A percentile compares a stretch with the other conserved stretches of the same genome.
Evolutionary conservation across 2,113 vertebrate species (phyloP).

Genomic region (Procavia capensis): DNA sequence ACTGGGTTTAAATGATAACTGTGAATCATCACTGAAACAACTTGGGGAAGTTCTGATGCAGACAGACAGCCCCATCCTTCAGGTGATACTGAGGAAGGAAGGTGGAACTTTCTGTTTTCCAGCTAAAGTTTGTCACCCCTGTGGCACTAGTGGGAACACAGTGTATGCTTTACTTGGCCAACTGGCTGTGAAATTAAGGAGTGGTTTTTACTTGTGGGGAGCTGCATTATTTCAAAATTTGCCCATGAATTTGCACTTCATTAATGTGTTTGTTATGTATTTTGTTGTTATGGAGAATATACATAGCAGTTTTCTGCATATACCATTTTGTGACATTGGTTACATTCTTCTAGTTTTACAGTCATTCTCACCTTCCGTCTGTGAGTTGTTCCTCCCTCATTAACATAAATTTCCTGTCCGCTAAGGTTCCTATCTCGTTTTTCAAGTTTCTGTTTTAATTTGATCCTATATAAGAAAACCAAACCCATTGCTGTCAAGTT

Average conservation of each 20-base stretch:
- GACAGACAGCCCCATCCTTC: background rate
- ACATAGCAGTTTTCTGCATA: no score
- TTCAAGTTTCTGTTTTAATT: no score
- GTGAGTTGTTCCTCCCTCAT: no score
- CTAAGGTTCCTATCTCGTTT: no score
- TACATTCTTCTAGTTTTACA: no score
- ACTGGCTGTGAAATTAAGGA: background rate
- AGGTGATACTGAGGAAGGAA: background rate
- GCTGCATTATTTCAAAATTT: slow-evolving; percentile 54
- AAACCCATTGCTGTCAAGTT: no score
- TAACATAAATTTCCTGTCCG: no score
- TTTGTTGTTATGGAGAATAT: no score
- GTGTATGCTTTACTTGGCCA: background rate
- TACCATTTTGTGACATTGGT: no score
- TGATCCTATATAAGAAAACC: no score
- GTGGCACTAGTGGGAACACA: background rate
- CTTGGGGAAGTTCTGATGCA: background rate
- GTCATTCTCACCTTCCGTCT: no score
- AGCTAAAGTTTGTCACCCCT: background rate
- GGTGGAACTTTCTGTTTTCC: background rate
- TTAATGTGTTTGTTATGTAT: background rate
- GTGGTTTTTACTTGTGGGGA: slow-evolving; percentile 26
- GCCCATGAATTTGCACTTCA: slow-evolving; percentile 1
- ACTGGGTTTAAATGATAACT: slow-evolving; percentile 3
- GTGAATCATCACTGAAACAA: background rate